These are phyloP conservation scores for Puma concolor DNA, from an alignment of 2,113 vertebrate species.

Conservation along the genomic window DNA sequence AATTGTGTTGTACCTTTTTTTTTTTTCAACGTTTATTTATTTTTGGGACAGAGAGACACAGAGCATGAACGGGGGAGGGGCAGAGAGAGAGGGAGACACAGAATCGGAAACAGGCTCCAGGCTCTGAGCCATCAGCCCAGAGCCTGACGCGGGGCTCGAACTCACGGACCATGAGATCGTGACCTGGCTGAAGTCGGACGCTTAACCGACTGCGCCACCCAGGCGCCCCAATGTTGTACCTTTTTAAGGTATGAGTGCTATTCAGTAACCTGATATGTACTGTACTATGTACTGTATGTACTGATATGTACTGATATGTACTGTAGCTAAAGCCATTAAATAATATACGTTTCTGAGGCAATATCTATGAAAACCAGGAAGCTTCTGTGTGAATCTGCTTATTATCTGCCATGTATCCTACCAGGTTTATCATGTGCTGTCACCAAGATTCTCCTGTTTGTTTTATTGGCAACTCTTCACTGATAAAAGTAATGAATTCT, in stretches of 20 bases:
- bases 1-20: conserved; percentile 17
- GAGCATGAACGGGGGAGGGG: too few relatives aligned
- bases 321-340: neutral
- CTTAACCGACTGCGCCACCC: too few relatives aligned
- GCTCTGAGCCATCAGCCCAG: too few relatives aligned
- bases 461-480: neutral
- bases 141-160: too few relatives aligned
- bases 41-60: too few relatives aligned
- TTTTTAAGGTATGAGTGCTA: conserved; percentile 4
- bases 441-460: neutral
- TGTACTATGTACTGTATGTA: too few relatives aligned
- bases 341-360: neutral
- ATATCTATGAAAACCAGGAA: neutral
- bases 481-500: conserved; percentile 23
- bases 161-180: too few relatives aligned
- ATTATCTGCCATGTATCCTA: neutral
- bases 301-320: neutral
- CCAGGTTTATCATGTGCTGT: neutral
- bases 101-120: too few relatives aligned
- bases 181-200: too few relatives aligned
- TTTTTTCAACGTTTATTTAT: too few relatives aligned
- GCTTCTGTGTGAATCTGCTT: neutral
- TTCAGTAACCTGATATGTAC: neutral
- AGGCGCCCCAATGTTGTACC: neutral
- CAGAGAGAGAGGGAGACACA: too few relatives aligned